Evolutionary conservation across 35 echinoderm and acorn worm genomes (phyloP).

Genomic region (Apostichopus japonicus): DNA sequence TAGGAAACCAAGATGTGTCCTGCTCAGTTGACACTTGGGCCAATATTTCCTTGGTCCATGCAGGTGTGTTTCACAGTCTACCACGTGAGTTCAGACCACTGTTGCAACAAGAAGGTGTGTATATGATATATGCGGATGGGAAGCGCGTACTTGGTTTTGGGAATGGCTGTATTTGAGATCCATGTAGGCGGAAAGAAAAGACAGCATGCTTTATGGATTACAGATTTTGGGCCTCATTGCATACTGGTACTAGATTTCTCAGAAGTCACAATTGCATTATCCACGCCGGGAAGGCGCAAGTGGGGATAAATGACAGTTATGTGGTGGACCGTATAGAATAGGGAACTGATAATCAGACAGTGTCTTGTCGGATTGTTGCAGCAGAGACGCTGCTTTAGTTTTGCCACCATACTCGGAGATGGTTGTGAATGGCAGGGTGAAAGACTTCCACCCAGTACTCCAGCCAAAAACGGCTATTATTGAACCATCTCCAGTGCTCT

Average conservation of each 20-base stretch:
- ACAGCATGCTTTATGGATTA: not conserved
- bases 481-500: slow-evolving; percentile 23
- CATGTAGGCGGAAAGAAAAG: not conserved
- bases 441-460: slow-evolving; percentile 4
- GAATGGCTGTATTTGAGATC: not conserved
- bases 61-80: not conserved
- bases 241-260: not conserved
- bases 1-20: not conserved
- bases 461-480: not conserved
- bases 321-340: not conserved
- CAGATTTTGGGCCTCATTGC: not conserved
- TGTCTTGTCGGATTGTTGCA: not conserved
- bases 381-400: slow-evolving; percentile 15
- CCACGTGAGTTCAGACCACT: not conserved
- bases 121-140: not conserved
- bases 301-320: not conserved
- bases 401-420: too few species aligned
- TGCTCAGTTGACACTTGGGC: slow-evolving; percentile 25
- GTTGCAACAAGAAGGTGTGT: not conserved
- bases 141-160: not conserved
- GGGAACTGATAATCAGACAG: not conserved
- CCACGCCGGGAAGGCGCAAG: not conserved
- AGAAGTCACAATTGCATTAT: not conserved
- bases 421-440: slow-evolving; percentile 1
- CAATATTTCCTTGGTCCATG: slow-evolving; percentile 20